Conservation (phyloP, 2,797 vertebrate genomes). For the Pangasius mekongensis region DNA sequence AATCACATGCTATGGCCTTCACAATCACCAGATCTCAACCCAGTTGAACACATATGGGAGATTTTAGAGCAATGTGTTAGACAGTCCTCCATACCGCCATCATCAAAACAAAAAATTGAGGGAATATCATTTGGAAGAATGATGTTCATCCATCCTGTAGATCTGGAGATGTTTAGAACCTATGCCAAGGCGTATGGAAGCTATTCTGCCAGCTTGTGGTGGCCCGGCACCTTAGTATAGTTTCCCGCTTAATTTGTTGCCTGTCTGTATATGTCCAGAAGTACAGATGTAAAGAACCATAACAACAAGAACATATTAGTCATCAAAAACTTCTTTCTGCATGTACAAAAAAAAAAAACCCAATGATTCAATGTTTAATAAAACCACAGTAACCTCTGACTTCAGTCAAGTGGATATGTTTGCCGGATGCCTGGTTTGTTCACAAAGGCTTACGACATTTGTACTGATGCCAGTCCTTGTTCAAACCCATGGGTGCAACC, state of each 20-base stretch:
- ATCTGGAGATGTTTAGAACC: background rate
- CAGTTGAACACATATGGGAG: background rate
- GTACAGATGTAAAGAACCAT: background rate
- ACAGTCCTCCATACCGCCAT: background rate
- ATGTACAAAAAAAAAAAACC: background rate
- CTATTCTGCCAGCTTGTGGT: background rate
- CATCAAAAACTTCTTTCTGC: background rate
- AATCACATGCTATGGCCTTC: background rate
- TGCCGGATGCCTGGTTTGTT: background rate
- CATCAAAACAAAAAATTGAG: background rate
- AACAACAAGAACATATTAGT: background rate
- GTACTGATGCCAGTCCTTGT: slow-evolving; percentile 15
- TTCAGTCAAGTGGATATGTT: slow-evolving; percentile 34
- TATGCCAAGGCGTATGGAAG: background rate
- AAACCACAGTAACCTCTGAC: slow-evolving; percentile 15
- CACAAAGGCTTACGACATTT: slow-evolving; percentile 29
- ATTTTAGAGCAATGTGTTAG: background rate
- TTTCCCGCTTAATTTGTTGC: background rate
- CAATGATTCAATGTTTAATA: slow-evolving; percentile 31
- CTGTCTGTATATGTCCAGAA: background rate
- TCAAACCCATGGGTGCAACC: slow-evolving; percentile 20
- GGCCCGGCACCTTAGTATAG: background rate
- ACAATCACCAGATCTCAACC: background rate
- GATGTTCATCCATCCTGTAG: background rate
- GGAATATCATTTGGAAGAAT: background rate